These are phyloP conservation scores for Paragorgia papillata DNA, from an alignment of 92 coral and sea anemone species.

Conservation along the genomic window DNA sequence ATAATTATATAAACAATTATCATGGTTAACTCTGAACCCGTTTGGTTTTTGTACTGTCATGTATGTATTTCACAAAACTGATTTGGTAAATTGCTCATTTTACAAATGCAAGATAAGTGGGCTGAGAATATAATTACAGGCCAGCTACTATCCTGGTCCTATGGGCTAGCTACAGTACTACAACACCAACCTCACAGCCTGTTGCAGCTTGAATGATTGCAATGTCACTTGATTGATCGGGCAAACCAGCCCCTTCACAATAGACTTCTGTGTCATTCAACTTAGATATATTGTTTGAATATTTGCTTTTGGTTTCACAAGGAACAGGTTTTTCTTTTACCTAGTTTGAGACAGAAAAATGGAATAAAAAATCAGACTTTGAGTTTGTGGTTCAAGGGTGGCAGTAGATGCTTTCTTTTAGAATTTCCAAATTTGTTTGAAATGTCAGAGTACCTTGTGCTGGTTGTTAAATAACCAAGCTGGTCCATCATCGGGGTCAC, in stretches of 20 bases:
- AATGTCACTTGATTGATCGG: constrained; percentile 16
- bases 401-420: not conserved
- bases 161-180: too few species aligned
- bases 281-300: not conserved
- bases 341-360: not conserved
- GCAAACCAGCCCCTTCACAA: not conserved
- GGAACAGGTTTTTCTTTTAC: not conserved
- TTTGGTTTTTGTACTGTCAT: too few species aligned
- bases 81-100: too few species aligned
- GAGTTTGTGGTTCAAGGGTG: too few species aligned
- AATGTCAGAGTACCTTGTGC: constrained; percentile 13
- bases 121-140: too few species aligned
- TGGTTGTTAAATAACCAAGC: constrained; percentile 77
- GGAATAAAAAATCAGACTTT: not conserved
- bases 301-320: not conserved
- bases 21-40: too few species aligned
- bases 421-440: constrained; percentile 45
- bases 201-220: constrained; percentile 54
- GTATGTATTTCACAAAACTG: too few species aligned
- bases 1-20: too few species aligned
- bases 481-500: constrained; percentile 81
- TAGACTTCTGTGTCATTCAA: constrained; percentile 8
- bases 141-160: too few species aligned
- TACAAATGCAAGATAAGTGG: too few species aligned
- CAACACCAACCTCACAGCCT: constrained; percentile 60